phyloP scores from a whole-genome alignment of 2,797 vertebrate species.

The Oreochromis mossambicus region DNA sequence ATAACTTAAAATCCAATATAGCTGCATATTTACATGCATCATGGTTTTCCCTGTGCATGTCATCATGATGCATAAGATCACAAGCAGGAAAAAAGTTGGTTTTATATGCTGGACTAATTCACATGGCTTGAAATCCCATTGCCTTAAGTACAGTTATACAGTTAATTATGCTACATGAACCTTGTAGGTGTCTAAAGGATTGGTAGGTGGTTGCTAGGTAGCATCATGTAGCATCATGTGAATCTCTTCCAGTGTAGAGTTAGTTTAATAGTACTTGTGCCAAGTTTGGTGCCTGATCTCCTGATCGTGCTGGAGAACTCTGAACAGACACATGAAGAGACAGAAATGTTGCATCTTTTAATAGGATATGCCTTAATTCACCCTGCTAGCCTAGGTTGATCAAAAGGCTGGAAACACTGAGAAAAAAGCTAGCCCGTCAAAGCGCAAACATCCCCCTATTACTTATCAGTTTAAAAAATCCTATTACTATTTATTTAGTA shows the following conservation, averaged over 20 bases:
- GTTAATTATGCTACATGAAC: background rate
- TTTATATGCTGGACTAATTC: background rate
- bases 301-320: background rate
- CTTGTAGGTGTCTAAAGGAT: background rate
- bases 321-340: background rate
- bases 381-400: background rate
- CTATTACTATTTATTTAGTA: background rate
- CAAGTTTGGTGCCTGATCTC: background rate
- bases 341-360: background rate
- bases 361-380: background rate
- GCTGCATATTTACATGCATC: background rate
- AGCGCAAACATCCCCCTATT: background rate
- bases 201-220: background rate
- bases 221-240: background rate
- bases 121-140: background rate
- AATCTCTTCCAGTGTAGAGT: background rate
- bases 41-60: background rate
- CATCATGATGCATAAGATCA: background rate
- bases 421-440: background rate
- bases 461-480: background rate
- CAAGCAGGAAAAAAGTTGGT: background rate
- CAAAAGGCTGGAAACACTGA: background rate
- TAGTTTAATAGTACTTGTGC: background rate
- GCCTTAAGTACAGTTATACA: background rate
- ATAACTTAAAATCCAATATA: background rate